Base-by-base conservation (phyloP, 2,888 invertebrate genomes). In the Euplagia quadripunctaria region DNA sequence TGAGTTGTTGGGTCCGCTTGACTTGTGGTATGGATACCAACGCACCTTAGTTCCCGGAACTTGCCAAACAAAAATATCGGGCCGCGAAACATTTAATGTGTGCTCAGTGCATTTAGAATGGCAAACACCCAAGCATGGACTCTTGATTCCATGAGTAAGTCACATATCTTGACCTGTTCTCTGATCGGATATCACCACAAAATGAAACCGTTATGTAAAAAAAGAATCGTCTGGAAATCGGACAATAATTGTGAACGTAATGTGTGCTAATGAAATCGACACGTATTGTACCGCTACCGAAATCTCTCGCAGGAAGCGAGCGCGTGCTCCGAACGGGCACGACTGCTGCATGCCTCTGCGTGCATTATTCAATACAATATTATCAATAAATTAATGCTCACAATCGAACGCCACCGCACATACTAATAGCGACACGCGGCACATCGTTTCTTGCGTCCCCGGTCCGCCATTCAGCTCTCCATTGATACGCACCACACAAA, bases 331-430 rank as follows among this genome's bases (percentile, higher is more conserved):
- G 78, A 76, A 78, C 77, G 70, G 63, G 41, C 17, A 46, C 51
- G 49, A 63, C 31, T 78, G 77, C 80, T 76, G 86, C 87, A 88
- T 87, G 88, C 86, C 88, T 80, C 83, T 82, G 85, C 88, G 90
- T 92, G 90, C 93, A 93, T 93, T 94, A 93, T 93, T 94, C 94
- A 94, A 92, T 91, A 90, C 91, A 90, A 88, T 91, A 93, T 92
- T 92, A 91, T 92, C 95, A 93, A 94, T 95, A 95, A 95, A 95
- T 95, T 93, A 94, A 94, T 94, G 94, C 93, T 94, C 91, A 92
- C 93, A 93, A 92, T 91, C 90, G 92, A 85, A 90, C 87, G 88
- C 91, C 89, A 89, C 90, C 88, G 86, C 91, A 92, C 94, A 95
- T 95, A 96, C 94, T 95, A 94, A 95, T 94, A 93, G 87, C 90